Conservation (phyloP, 2,113 vertebrate species). For the Clarias magur region DNA sequence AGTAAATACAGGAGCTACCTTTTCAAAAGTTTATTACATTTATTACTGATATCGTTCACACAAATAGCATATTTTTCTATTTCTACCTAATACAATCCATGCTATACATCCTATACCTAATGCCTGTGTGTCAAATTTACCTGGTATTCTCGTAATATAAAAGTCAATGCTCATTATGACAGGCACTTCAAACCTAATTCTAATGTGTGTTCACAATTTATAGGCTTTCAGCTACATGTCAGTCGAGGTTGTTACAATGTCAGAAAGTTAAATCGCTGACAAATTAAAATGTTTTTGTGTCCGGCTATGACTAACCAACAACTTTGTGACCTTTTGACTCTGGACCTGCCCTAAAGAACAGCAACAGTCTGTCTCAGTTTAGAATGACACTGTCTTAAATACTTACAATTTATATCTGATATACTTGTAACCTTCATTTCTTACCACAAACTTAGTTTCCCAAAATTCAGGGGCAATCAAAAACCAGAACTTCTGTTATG, state of each 20-base stretch:
- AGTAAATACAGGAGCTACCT: background rate
- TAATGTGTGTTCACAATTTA: background rate
- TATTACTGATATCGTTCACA: background rate
- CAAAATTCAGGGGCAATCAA: background rate
- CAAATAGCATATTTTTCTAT: background rate
- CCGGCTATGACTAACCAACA: background rate
- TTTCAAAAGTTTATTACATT: background rate
- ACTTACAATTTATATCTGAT: background rate
- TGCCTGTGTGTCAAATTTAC: background rate
- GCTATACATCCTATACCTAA: background rate
- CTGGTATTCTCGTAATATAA: background rate
- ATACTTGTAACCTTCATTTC: background rate
- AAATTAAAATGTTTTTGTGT: background rate
- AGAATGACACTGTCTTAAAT: background rate
- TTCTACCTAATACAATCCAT: background rate
- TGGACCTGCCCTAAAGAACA: background rate
- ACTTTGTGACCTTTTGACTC: too few relatives aligned
- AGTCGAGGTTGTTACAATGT: background rate
- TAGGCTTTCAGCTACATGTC: background rate
- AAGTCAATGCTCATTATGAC: background rate
- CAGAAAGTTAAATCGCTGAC: background rate
- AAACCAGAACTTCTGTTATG: too few relatives aligned
- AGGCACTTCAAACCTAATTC: background rate
- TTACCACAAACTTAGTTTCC: background rate
- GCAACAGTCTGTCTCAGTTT: background rate